Base-by-base conservation (phyloP, 2,113 vertebrate genomes). In the Coturnix japonica region DNA sequence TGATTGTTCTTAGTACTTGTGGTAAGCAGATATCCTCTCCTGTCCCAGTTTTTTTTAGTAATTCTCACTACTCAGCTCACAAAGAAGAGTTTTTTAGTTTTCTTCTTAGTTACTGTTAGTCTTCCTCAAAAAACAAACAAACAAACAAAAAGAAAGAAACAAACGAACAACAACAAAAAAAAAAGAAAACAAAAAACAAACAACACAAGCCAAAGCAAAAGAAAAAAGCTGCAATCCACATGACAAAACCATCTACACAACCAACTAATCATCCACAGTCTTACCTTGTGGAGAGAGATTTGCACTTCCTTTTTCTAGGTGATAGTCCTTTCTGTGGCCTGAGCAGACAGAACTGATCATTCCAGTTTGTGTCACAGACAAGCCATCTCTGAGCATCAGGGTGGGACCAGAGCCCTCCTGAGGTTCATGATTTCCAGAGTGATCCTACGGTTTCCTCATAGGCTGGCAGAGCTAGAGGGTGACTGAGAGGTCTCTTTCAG, bases 301-400 rank as follows among this genome's bases (percentile, higher is more conserved):
- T 89, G 5, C 15, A 46, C 22, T 19, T 13, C 30, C 11, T 80
- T 25, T 7, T 15, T 78, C 33, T 59, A 46, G 16, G 31, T 49
- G 20, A n/a, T 4, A 37, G 26, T 53, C 21, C 30, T 66, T 83
- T 77, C 51, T 56, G 26, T 51, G 44, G 2, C 13, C 28, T 30
- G 26, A 83, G 37, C n/a, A 83, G 35, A 74, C 5, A 41, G 39
- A 41, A 41, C 8, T 28, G 41, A 74, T 30, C 35, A 66, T 21
- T 18, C 3, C 0, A 0, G 33, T 65, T 26, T 65, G 5, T 49
- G 33, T 60, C 30, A 41, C 0, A 0, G 0, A 26, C 73, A 26
- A 80, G n/a, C 15, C 33, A 44, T 21, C 13, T 57, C 43, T 63
- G 28, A 69, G 49, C 11, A 23, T 7, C 30, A 83, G 39, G 44